Percentiles rank a stretch among this genome's conserved stretches.
These are phyloP conservation scores for Drosophila pectinifera DNA, from an alignment of 1,140 invertebrate genomes.

Conservation along the genomic window DNA sequence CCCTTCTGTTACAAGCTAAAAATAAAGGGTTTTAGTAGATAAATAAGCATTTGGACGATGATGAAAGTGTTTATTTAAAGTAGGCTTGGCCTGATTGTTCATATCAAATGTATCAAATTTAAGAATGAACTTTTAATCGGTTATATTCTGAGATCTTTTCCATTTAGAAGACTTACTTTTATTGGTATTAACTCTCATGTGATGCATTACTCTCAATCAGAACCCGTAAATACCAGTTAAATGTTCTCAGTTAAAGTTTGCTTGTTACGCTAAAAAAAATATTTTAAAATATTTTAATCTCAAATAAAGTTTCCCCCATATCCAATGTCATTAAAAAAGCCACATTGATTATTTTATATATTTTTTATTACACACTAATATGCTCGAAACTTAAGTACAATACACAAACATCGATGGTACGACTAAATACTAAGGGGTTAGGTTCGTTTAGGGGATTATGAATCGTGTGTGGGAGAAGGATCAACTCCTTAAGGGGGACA, in stretches of 20 bases:
- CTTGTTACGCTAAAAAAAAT: neutral
- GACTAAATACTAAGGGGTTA: slow-evolving; percentile 57
- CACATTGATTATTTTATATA: slow-evolving; percentile 20
- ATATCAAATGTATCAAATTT: neutral
- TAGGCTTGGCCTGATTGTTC: neutral
- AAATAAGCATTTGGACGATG: neutral
- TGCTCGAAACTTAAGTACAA: slow-evolving; percentile 71
- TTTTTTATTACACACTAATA: slow-evolving; percentile 60
- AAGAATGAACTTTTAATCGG: neutral
- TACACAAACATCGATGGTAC: slow-evolving; percentile 70
- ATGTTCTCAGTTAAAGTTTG: neutral
- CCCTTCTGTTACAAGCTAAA: slow-evolving; percentile 4
- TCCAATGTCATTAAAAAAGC: slow-evolving; percentile 6
- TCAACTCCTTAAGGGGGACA: slow-evolving; percentile 19
- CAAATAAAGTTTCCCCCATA: too few relatives aligned
- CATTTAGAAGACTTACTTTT: neutral
- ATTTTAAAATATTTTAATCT: too few relatives aligned
- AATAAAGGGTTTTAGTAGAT: slow-evolving; percentile 36
- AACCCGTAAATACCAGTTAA: neutral
- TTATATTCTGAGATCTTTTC: neutral
- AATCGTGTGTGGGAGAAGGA: slow-evolving; percentile 3
- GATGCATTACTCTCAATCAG: too few relatives aligned
- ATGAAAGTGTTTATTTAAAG: neutral
- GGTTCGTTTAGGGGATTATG: slow-evolving; percentile 8
- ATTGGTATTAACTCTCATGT: neutral